These are phyloP conservation scores for Drosophila rubida DNA, from an alignment of 2,888 invertebrate genomes.

Conservation along the genomic window DNA sequence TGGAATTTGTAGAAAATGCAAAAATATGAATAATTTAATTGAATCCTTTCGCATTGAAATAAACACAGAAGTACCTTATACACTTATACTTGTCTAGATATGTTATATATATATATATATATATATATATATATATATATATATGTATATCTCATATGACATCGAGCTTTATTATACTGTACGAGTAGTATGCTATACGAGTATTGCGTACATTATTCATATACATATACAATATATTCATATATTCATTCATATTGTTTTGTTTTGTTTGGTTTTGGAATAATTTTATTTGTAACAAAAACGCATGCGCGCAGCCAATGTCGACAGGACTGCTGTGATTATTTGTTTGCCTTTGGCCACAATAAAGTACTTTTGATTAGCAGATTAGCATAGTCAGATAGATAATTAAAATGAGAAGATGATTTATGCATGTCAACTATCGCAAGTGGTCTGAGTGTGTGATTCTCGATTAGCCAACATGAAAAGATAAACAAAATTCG, in stretches of 20 bases:
- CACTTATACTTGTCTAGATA: constrained; percentile 35
- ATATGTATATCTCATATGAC: constrained; percentile 66
- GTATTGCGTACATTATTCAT: constrained; percentile 41
- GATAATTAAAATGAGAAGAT: constrained; percentile 1
- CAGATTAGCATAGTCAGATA: constrained; percentile 7
- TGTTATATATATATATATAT: constrained; percentile 47
- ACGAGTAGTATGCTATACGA: constrained; percentile 19
- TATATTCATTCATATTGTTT: constrained; percentile 54
- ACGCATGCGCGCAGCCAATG: constrained; percentile 87
- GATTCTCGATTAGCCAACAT: constrained; percentile 14
- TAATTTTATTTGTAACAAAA: constrained; percentile 55
- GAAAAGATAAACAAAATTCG: constrained; percentile 8
- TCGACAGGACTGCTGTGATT: constrained; percentile 86
- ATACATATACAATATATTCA: constrained; percentile 53
- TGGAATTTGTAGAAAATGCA: constrained; percentile 22
- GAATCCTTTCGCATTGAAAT: constrained; percentile 19
- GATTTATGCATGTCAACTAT: constrained; percentile 12
- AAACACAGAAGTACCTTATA: constrained; percentile 49
- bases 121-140: constrained; percentile 51
- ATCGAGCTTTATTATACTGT: constrained; percentile 45
- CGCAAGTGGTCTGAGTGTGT: constrained; percentile 8
- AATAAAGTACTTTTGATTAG: constrained; percentile 62
- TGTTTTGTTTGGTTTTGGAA: constrained; percentile 11
- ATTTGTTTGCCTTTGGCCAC: constrained; percentile 62
- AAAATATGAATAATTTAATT: constrained; percentile 28